Conservation (phyloP, 1,140 invertebrate species). For the Drosophila ambigua region DNA sequence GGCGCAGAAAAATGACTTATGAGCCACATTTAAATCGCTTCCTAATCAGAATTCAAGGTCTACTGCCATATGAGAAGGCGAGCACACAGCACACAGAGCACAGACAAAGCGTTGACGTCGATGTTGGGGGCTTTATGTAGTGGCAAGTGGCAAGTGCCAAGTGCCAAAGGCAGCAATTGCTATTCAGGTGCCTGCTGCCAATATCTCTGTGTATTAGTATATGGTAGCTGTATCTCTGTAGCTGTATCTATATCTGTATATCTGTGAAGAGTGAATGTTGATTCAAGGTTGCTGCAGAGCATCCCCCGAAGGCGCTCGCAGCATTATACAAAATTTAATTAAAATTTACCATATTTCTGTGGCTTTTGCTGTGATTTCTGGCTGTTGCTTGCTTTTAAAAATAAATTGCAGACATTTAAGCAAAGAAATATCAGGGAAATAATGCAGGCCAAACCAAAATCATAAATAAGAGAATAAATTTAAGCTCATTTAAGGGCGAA, state of each 20-base stretch:
- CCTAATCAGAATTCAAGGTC: conserved; percentile 81
- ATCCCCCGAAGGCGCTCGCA: conserved; percentile 54
- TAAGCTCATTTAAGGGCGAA: conserved; percentile 60
- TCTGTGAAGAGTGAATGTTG: conserved; percentile 63
- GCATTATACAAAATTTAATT: conserved; percentile 69
- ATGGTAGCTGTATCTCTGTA: conserved; percentile 12
- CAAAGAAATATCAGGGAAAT: conserved; percentile 48
- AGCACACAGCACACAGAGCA: conserved; percentile 59
- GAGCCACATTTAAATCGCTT: conserved; percentile 79
- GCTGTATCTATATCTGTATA: conserved; percentile 9
- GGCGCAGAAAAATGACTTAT: conserved; percentile 58
- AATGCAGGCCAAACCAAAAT: conserved; percentile 36
- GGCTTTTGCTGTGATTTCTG: conserved; percentile 29
- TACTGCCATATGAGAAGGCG: conserved; percentile 63
- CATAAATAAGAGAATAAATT: conserved; percentile 63
- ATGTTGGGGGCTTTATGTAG: conserved; percentile 52
- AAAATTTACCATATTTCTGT: conserved; percentile 73
- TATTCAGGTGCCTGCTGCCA: conserved; percentile 39
- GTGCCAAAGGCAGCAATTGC: conserved; percentile 68
- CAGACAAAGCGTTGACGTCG: conserved; percentile 36
- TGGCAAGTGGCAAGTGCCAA: conserved; percentile 12
- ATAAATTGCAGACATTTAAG: conserved; percentile 69
- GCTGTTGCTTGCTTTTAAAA: conserved; percentile 47
- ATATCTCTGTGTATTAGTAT: conserved; percentile 26
- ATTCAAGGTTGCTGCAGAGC: conserved; percentile 69